Evolutionary conservation across 2,888 invertebrate species (phyloP), one percentile per base, ranked within the genome.

Genomic region (Diarsia dahlii): DNA sequence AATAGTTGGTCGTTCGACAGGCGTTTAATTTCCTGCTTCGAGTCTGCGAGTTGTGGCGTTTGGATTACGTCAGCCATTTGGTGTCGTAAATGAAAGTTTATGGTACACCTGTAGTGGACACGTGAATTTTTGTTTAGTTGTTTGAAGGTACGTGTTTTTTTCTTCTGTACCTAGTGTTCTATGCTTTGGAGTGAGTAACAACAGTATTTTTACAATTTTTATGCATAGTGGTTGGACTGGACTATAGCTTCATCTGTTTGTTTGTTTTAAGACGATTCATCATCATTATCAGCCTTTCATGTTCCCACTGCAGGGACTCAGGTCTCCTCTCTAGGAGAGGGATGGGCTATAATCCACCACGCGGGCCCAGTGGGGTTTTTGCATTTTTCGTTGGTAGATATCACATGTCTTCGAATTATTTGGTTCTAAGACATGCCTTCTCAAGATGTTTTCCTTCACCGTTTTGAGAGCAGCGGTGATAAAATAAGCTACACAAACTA

Each of bases 11-110:
- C 54, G 64, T 39, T 52, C 28, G 67, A 81, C 50, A 52, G 65
- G 52, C 71, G 46, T 82, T 82, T 82, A 85, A 82, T 82, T 82
- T 82, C 85, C 82, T 85, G 85, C 70, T 76, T 52, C 68, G 28
- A 28, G 50, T 58, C 54, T 34, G 28, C 48, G 50, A 81, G 52
- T 54, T 9, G 46, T 74, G 70, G 68, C 54, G 20, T 73, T 62
- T 65, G 68, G 63, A 34, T 76, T 28, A 78, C 34, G 71, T 56
- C 48, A 12, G 50, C 71, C 72, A 71, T 83, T 63, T 81, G 79
- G 34, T 63, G 66, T 34, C 23, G 39, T 48, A 54, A 78, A 78
- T 50, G 39, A 18, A 39, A 70, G 18, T 76, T 81, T 68, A 50
- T 50, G 8, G 76, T 54, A 15, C 39, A 58, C 23, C 28, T 66